Conservation (phyloP, 2,113 vertebrate species). For the Machaerirhynchus nigripectus region DNA sequence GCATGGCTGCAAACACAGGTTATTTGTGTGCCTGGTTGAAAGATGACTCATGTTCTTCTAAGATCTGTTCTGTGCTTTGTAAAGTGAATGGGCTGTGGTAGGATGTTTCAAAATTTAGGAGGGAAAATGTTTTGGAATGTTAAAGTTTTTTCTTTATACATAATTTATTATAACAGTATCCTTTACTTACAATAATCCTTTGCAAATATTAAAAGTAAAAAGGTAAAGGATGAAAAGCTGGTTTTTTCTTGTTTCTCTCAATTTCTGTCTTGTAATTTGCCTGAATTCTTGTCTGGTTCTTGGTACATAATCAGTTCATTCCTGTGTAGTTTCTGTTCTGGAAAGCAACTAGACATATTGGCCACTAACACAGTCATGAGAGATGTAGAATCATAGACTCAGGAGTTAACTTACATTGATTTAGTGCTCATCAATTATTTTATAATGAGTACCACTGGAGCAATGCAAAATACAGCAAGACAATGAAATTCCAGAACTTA, state of each 20-base stretch:
- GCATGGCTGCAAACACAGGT: rapidly evolving
- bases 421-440: constrained; percentile 14
- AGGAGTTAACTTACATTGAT: background rate
- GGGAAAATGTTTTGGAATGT: background rate
- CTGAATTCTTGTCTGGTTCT: background rate
- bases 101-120: background rate
- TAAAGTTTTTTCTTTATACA: background rate
- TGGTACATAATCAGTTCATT: background rate
- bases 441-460: background rate
- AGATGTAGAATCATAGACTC: background rate
- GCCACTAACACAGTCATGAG: background rate
- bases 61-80: background rate
- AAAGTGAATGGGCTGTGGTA: background rate
- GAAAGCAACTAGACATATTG: background rate
- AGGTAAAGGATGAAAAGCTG: background rate
- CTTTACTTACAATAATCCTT: background rate
- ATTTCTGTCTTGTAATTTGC: background rate
- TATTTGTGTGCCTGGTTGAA: background rate
- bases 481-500: background rate
- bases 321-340: background rate
- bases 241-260: background rate
- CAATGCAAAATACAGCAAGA: background rate
- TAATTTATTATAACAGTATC: background rate
- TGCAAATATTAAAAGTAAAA: background rate
- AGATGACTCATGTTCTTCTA: background rate